Base-by-base conservation (phyloP, 2,113 vertebrate species). In the Podarcis muralis region DNA sequence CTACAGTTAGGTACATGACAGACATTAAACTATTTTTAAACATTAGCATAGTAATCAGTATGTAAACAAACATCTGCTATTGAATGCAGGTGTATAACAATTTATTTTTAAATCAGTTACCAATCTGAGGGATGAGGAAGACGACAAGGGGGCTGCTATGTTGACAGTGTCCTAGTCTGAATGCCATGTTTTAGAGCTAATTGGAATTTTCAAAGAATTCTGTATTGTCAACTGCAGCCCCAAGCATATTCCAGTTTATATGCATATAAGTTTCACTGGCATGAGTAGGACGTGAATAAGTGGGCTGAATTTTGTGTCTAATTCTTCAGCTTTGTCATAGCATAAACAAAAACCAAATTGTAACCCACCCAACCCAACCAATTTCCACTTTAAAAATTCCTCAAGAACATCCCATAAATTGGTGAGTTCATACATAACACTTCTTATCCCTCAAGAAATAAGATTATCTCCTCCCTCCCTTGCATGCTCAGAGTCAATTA, bases 21-120 rank as follows among this genome's bases (percentile, higher is more conserved):
- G 84, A 87, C 84, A 84, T 72, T 48, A 71, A 71, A 89, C 88
- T 85, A 65, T 92, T 88, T 92, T 91, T 91, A 79, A 91, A 90
- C 86, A 86, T 85, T 85, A 90, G 81, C 48, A 9, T 0, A 90
- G 86, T 1, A 1, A 65, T 22, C 71, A 93, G 90, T 91, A 3
- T 83, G 83, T 37, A 81, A 62, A 59, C 9, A 91, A 94, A 93
- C 35, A 94, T 85, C 68, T 1, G 84, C 83, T 74, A 80, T 79
- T 40, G n/a, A n/a, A 83, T 2, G 1, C 59, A 79, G 43, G 53
- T 90, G 84, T 4, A 0, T 2, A 92, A 86, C 68, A 83, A 87
- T 9, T 87, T 81, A 40, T 77, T 83, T 71, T 57, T 37, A 75
- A 77, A 27, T 6, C 35, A 22, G 23, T 23, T 25, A 57, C 20